Percentiles rank a stretch among this genome's conserved stretches.
Evolutionary conservation across 2,113 vertebrate genomes (phyloP).

Genomic region (Saimiri boliviensis): DNA sequence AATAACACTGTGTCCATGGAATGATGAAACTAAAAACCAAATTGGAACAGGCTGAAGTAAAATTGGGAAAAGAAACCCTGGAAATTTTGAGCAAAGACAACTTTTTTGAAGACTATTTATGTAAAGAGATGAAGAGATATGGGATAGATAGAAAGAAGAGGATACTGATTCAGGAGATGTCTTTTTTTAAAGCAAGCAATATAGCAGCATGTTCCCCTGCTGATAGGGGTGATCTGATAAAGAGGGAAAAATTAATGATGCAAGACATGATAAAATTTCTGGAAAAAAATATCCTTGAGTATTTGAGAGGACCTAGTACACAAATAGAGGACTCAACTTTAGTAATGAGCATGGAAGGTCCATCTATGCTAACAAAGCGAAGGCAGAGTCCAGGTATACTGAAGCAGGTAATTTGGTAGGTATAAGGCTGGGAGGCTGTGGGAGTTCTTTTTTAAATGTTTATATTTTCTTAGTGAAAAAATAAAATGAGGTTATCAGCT

Average conservation of each 20-base stretch:
- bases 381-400: background rate
- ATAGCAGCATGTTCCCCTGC: conserved; percentile 5
- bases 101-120: background rate
- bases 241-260: background rate
- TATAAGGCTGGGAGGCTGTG: background rate
- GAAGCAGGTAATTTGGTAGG: background rate
- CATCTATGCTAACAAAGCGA: background rate
- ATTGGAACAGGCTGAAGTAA: background rate
- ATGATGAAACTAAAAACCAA: background rate
- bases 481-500: conserved; percentile 24
- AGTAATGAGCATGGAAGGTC: background rate
- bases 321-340: conserved; percentile 5
- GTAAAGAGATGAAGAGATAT: background rate
- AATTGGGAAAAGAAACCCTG: background rate
- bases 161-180: background rate
- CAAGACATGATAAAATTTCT: background rate
- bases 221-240: conserved; percentile 28
- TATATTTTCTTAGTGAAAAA: conserved; percentile 12
- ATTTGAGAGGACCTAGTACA: background rate
- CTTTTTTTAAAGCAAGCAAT: conserved; percentile 3
- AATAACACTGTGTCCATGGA: background rate
- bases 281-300: conserved; percentile 10
- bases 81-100: background rate
- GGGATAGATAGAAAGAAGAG: background rate
- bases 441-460: background rate